Percentiles rank a stretch among this genome's conserved stretches.
Evolutionary conservation across 2,888 invertebrate species (phyloP).

Genomic region (Polylopha cassiicola): DNA sequence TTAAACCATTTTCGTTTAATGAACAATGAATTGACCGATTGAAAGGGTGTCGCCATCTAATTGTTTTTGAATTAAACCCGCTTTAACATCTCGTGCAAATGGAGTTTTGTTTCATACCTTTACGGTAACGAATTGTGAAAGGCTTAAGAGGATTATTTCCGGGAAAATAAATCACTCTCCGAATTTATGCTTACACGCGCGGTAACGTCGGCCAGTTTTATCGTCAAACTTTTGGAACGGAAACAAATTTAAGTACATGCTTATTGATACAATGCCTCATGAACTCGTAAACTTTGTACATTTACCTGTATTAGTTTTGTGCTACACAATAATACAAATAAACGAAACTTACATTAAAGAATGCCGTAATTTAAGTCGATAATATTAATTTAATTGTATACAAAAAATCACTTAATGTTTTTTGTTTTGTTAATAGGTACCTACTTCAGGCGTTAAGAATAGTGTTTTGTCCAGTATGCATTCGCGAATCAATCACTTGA

Average conservation of each 20-base stretch:
- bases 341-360: too few relatives aligned
- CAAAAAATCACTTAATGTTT: too few relatives aligned
- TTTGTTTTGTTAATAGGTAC: too few relatives aligned
- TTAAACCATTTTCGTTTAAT: slow-evolving; percentile 3
- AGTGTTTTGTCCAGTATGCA: too few relatives aligned
- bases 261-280: not conserved
- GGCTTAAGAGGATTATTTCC: slow-evolving; percentile 38
- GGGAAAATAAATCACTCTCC: slow-evolving; percentile 36
- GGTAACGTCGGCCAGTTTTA: slow-evolving; percentile 23
- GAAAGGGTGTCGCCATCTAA: slow-evolving; percentile 31
- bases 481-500: too few relatives aligned
- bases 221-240: slow-evolving; percentile 2
- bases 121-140: slow-evolving; percentile 38
- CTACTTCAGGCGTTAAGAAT: too few relatives aligned
- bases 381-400: too few relatives aligned
- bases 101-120: slow-evolving; percentile 40
- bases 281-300: not conserved
- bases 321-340: too few relatives aligned
- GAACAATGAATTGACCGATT: slow-evolving; percentile 12
- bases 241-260: not conserved
- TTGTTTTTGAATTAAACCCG: slow-evolving; percentile 36
- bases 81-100: slow-evolving; percentile 29
- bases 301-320: too few relatives aligned
- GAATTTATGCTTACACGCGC: slow-evolving; percentile 26
- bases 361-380: too few relatives aligned